A percentile compares a stretch with the other conserved stretches of the same genome.
Evolutionary conservation across 2,888 invertebrate genomes (phyloP).

Genomic region (Drosophila tripunctata): DNA sequence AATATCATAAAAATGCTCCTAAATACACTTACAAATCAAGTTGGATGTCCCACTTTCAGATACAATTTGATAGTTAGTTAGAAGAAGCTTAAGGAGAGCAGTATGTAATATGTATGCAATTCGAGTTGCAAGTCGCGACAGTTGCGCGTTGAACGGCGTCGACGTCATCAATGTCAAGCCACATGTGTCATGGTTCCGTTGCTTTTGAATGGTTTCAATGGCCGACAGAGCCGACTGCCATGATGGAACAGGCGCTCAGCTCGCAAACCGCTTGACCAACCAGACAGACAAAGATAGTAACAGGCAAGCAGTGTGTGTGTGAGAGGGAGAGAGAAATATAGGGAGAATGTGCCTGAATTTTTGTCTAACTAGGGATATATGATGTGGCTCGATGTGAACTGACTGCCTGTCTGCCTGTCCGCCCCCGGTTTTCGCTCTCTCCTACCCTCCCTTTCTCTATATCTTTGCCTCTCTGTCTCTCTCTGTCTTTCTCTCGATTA

Average conservation of each 20-base stretch:
- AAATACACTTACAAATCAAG: not conserved
- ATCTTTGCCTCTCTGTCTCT: conserved; percentile 36
- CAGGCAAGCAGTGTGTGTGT: not conserved
- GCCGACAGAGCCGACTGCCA: conserved; percentile 66
- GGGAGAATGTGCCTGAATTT: conserved; percentile 26
- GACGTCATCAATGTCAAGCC: conserved; percentile 62
- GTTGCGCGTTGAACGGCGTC: conserved; percentile 19
- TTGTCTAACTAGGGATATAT: conserved; percentile 58
- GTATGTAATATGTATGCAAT: no score
- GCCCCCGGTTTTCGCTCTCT: conserved; percentile 14
- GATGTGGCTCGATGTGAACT: conserved; percentile 49
- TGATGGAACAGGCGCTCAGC: conserved; percentile 65
- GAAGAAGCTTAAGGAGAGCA: no score
- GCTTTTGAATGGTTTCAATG: conserved; percentile 51
- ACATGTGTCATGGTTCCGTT: conserved; percentile 60
- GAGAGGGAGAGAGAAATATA: conserved; percentile 8
- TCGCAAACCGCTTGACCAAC: conserved; percentile 45
- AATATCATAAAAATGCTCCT: no score
- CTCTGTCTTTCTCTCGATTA: conserved; percentile 44
- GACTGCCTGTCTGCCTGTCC: conserved; percentile 35
- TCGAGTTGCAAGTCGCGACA: not conserved
- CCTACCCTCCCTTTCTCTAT: conserved; percentile 12
- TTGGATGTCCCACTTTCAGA: not conserved
- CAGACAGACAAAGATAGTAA: conserved; percentile 23
- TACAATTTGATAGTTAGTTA: not conserved